Base-by-base conservation (phyloP, 2,113 vertebrate species). In the Rutilus rutilus region DNA sequence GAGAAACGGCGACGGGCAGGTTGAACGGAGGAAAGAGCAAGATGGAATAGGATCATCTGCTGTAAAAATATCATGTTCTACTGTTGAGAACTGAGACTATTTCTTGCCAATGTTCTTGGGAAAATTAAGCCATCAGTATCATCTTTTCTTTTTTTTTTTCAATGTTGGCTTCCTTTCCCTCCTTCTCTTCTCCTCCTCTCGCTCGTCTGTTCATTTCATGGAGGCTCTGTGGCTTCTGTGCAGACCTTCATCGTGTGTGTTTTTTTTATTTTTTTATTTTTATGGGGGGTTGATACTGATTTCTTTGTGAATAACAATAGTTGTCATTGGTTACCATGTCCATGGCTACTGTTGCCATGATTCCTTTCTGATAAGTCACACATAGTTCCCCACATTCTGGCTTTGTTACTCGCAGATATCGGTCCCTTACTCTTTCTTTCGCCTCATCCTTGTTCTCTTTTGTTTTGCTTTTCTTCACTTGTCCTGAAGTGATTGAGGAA, bases 51-150 rank as follows among this genome's bases (percentile, higher is more conserved):
- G 54, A 30, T 71, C 75, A 81, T 59, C 64, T 84, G 45, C 86
- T 76, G 76, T 86, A 84, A 83, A 83, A 50, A 81, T 79, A 57
- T 82, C 82, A 6, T 25, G 39, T 65, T 86, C 82, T 30, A 10
- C 60, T 30, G 74, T 69, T 21, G 36, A 57, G n/a, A 33, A 82
- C 39, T 6, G 57, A 85, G 14, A 74, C 27, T n/a, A 47, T 50
- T 84, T 83, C 42, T 83, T 78, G 62, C 67, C 86, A 85, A 54
- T 80, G 65, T 78, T 84, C 54, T 86, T 86, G 81, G 86, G 86
- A 87, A 84, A 89, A 30, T 78, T 27, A 89, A 89, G 86, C 89
- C 89, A 89, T 89, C 85, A 73, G 83, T 87, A 85, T 83, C 86
- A 60, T 57, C 6, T 57, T 21, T 21, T 57, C 7, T 23, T 57